Base-by-base conservation (phyloP, 1,140 invertebrate species). In the Orchesella cincta region DNA sequence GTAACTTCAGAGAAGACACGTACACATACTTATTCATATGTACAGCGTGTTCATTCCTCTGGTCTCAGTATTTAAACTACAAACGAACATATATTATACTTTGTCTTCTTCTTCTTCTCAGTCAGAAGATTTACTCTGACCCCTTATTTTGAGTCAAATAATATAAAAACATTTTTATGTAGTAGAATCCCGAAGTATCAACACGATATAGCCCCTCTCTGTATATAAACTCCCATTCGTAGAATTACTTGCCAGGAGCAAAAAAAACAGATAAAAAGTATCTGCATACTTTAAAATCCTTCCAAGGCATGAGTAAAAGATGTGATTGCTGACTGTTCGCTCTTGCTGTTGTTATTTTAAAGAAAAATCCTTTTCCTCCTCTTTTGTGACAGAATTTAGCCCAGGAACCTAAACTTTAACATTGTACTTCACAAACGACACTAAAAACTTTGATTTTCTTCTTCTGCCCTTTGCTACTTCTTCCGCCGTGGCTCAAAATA, bases 251-350 rank as follows among this genome's bases (percentile, higher is more conserved):
- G 62, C 62, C 62, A 1, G 8, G 62, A 67, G 62, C 26, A 14
- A 67, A 57, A 26, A 67, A 33, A 67, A 67, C 62, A 67, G 62
- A 67, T 67, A 67, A 67, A 67, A 67, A 67, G 28, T 67, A 67
- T 67, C 31, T 67, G 62, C 62, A 67, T 67, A 67, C 33, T 67
- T 23, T 67, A 67, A 67, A 31, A 67, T 67, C 14, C 54, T 67
- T 67, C 1, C 23, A 12, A 67, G 62, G 33, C 62, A 67, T 67
- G 62, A 67, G 33, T 67, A 67, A 67, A 67, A 31, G 62, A 67
- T 33, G 26, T 67, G 62, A 31, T 67, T 67, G 62, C 62, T 67
- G 62, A 31, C 26, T 57, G 26, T 57, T 57, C 54, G 26, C 54
- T n/a, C n/a, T 57, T 57, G 8, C n/a, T 57, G 54, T 57, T 57